These are phyloP conservation scores for Atta colombica DNA, from an alignment of 1,140 invertebrate species.

Conservation along the genomic window DNA sequence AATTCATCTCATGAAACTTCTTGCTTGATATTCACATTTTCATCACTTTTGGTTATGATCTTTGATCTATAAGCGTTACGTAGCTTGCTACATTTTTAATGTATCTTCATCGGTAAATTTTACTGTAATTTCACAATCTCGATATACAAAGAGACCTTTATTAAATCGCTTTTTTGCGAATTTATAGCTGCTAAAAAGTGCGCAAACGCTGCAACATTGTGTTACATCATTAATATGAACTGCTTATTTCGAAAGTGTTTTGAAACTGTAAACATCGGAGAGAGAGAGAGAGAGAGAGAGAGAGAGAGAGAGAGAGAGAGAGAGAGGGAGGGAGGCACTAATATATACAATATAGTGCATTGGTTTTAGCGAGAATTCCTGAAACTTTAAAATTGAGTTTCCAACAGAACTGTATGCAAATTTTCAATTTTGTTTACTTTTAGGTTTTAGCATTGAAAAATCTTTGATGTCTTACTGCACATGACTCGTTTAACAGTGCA, in stretches of 20 bases:
- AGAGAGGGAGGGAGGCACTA: not conserved
- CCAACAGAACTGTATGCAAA: not conserved
- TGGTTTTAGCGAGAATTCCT: constrained; percentile 1
- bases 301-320: no score
- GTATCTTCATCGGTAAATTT: constrained; percentile 32
- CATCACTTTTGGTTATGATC: not conserved
- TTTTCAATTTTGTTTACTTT: not conserved
- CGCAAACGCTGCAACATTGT: not conserved
- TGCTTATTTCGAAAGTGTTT: constrained; percentile 18
- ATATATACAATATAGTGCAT: not conserved
- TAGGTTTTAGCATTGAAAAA: not conserved
- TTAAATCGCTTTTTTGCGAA: not conserved
- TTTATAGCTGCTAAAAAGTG: not conserved
- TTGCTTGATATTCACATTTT: constrained; percentile 44
- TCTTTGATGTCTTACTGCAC: not conserved
- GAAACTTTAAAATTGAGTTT: constrained; percentile 11
- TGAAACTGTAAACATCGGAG: constrained; percentile 6
- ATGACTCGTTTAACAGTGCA: constrained; percentile 33
- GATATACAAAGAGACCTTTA: not conserved
- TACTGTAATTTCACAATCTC: constrained; percentile 28
- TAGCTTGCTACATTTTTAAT: constrained; percentile 51
- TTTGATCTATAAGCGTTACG: constrained; percentile 47
- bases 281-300: not conserved
- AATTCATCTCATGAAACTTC: not conserved
- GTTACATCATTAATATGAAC: constrained; percentile 41